These are phyloP conservation scores for Hydrocynus forskahlii DNA, from an alignment of 2,797 vertebrate genomes.

Conservation along the genomic window DNA sequence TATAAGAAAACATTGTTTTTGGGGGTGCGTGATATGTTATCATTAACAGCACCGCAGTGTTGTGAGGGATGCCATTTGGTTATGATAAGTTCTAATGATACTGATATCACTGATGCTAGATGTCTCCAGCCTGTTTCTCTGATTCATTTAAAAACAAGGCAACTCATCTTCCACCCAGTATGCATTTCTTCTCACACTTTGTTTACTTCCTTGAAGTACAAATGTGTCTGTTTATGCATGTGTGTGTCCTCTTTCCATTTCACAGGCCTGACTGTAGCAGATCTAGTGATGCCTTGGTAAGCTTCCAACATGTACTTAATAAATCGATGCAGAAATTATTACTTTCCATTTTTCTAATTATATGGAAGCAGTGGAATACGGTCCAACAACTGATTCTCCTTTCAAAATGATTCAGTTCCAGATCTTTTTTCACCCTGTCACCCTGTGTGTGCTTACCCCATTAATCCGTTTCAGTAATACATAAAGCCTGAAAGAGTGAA, in stretches of 20 bases:
- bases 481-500: slow-evolving; percentile 48
- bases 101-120: slow-evolving; percentile 24
- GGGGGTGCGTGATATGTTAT: slow-evolving; percentile 50
- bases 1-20: slow-evolving; percentile 63
- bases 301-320: slow-evolving; percentile 60
- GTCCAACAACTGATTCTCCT: slow-evolving; percentile 49
- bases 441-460: slow-evolving; percentile 17
- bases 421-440: slow-evolving; percentile 39
- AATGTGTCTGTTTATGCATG: slow-evolving; percentile 7
- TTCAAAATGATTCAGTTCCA: slow-evolving; percentile 50
- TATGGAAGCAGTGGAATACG: slow-evolving; percentile 77
- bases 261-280: slow-evolving; percentile 82
- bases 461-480: slow-evolving; percentile 49
- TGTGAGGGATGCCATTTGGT: slow-evolving; percentile 30
- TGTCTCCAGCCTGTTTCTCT: not conserved
- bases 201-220: slow-evolving; percentile 1
- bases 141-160: slow-evolving; percentile 8
- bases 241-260: slow-evolving; percentile 36
- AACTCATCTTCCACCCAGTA: slow-evolving; percentile 4
- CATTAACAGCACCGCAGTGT: slow-evolving; percentile 39
- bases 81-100: slow-evolving; percentile 43
- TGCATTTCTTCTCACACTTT: slow-evolving; percentile 1
- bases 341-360: slow-evolving; percentile 65
- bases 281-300: slow-evolving; percentile 87
- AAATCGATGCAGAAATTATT: slow-evolving; percentile 56